phyloP scores from a whole-genome alignment of 2,113 vertebrate species.

The Bubo blakistoni region DNA sequence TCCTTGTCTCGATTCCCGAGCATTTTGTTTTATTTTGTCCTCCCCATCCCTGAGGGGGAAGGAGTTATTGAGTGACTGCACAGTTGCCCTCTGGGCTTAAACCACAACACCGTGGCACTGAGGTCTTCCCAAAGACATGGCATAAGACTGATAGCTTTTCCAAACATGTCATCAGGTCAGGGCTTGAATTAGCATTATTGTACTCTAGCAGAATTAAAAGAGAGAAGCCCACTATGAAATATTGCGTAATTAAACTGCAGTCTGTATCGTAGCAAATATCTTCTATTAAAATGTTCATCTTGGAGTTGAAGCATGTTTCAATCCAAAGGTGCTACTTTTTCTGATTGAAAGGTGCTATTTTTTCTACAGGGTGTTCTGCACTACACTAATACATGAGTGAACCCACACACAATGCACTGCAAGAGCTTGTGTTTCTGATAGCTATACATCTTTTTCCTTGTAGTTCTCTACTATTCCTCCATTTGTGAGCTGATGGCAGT shows the following conservation, averaged over 20 bases:
- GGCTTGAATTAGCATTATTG: not conserved
- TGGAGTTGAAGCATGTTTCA: not conserved
- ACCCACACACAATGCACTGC: not conserved
- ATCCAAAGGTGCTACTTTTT: not conserved
- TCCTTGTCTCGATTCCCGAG: no score
- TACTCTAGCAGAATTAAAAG: not conserved
- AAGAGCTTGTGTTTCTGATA: not conserved
- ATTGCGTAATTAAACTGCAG: not conserved
- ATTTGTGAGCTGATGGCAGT: not conserved
- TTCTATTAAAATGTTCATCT: not conserved
- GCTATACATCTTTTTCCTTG: not conserved
- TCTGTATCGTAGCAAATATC: not conserved
- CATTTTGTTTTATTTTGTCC: no score
- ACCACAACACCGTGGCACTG: no score
- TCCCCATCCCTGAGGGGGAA: no score
- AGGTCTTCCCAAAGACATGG: not conserved
- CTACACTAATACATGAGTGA: accelerated
- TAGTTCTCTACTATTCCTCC: not conserved
- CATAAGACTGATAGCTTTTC: not conserved
- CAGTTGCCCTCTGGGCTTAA: no score
- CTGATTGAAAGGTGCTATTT: not conserved
- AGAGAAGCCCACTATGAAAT: not conserved
- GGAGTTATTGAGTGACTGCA: no score
- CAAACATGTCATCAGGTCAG: not conserved
- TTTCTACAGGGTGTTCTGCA: not conserved